Conservation (phyloP, 2,888 invertebrate genomes). For the Sepioteuthis lessoniana region DNA sequence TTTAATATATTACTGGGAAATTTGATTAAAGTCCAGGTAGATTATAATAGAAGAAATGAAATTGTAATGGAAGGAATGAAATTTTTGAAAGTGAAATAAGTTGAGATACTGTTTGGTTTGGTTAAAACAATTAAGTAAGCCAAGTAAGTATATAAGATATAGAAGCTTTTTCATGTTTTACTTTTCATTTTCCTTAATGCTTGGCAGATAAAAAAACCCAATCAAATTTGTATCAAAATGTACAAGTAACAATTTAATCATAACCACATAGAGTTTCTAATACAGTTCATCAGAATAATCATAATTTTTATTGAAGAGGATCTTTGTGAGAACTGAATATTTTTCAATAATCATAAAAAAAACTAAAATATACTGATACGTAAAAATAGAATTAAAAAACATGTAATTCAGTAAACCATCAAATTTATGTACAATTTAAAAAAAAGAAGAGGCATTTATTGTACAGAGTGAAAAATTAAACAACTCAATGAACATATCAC, state of each 20-base stretch:
- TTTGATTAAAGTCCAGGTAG: neutral
- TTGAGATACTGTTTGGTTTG: neutral
- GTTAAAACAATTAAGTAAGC: neutral
- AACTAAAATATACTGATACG: no score
- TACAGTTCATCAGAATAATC: neutral
- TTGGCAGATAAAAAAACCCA: neutral
- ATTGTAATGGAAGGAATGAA: neutral
- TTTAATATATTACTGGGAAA: no score
- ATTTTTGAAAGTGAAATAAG: neutral
- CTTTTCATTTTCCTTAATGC: neutral
- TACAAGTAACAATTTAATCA: neutral
- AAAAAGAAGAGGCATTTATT: neutral
- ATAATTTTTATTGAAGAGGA: neutral
- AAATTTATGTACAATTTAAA: neutral
- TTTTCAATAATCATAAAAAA: neutral
- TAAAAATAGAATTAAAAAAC: slow-evolving; percentile 4
- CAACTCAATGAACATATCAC: neutral
- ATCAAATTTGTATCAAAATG: neutral
- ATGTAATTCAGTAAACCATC: neutral
- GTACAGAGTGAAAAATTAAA: neutral
- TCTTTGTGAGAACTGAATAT: neutral
- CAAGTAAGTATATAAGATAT: neutral
- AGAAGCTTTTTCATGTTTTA: neutral
- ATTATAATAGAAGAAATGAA: neutral
- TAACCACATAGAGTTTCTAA: no score